phyloP scores from a whole-genome alignment of 2,797 vertebrate genomes.

The Neosilurus mollespiculum region DNA sequence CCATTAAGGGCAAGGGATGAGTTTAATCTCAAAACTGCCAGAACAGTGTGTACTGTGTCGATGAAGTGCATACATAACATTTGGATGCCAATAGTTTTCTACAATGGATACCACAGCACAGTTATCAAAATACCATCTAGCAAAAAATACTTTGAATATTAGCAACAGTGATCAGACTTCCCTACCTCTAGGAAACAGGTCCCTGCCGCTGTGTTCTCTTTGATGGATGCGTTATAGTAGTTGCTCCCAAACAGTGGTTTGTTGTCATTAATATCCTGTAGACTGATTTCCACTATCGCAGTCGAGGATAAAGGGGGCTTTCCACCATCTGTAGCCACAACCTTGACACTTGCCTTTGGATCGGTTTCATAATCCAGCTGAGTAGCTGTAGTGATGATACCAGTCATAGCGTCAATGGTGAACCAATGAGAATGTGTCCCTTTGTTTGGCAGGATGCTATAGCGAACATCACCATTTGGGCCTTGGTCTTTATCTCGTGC shows the following conservation, averaged over 20 bases:
- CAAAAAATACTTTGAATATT: background rate
- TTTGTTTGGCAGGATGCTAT: slow-evolving; percentile 81
- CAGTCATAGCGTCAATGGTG: slow-evolving; percentile 85
- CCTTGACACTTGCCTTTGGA: slow-evolving; percentile 83
- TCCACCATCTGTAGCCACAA: slow-evolving; percentile 87
- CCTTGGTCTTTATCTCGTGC: slow-evolving; percentile 95
- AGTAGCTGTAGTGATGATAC: slow-evolving; percentile 89
- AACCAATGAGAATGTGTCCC: slow-evolving; percentile 86
- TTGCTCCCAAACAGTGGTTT: slow-evolving; percentile 85
- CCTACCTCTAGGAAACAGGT: slow-evolving; percentile 94
- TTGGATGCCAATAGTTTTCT: slow-evolving; percentile 4
- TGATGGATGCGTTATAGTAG: slow-evolving; percentile 89
- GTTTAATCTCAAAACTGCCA: background rate
- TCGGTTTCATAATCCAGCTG: slow-evolving; percentile 90
- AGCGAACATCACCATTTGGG: slow-evolving; percentile 87
- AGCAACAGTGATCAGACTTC: background rate
- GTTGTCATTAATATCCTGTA: slow-evolving; percentile 95
- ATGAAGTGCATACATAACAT: background rate
- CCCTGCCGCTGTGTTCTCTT: slow-evolving; percentile 85
- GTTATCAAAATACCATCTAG: background rate
- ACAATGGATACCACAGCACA: background rate
- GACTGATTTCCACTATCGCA: slow-evolving; percentile 82
- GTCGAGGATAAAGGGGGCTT: slow-evolving; percentile 85
- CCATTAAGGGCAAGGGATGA: background rate
- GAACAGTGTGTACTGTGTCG: background rate